Conservation (phyloP, 2,797 vertebrate genomes). For the Champsocephalus gunnari region DNA sequence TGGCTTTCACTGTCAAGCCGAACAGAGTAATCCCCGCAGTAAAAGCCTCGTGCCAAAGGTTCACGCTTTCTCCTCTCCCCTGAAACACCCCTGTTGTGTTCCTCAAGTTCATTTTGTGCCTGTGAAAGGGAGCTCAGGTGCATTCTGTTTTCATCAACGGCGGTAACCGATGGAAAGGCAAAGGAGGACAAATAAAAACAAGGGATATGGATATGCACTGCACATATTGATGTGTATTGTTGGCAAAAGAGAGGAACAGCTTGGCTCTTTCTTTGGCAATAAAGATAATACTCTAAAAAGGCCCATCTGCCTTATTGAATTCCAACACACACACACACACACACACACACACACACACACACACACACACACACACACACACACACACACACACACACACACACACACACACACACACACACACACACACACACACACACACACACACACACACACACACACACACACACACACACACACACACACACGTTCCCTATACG, state of each 20-base stretch:
- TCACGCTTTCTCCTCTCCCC: slow-evolving; percentile 55
- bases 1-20: slow-evolving; percentile 63
- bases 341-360: slow-evolving; percentile 41
- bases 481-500: neutral
- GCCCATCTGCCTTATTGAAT: slow-evolving; percentile 83
- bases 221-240: slow-evolving; percentile 59
- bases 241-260: slow-evolving; percentile 72
- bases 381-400: slow-evolving; percentile 35
- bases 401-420: no score
- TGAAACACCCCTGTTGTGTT: slow-evolving; percentile 50
- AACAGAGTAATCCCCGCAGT: slow-evolving; percentile 68
- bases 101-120: slow-evolving; percentile 62
- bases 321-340: slow-evolving; percentile 40
- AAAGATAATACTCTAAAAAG: slow-evolving; percentile 81
- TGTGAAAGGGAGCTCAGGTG: slow-evolving; percentile 59
- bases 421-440: no score
- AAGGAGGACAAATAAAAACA: slow-evolving; percentile 34
- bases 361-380: slow-evolving; percentile 29
- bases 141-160: slow-evolving; percentile 55
- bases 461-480: neutral
- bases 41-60: slow-evolving; percentile 54
- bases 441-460: no score
- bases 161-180: slow-evolving; percentile 56
- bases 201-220: slow-evolving; percentile 38
- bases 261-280: slow-evolving; percentile 77